These are phyloP conservation scores for Centrocercus urophasianus DNA, from an alignment of 2,113 vertebrate genomes.

Conservation along the genomic window DNA sequence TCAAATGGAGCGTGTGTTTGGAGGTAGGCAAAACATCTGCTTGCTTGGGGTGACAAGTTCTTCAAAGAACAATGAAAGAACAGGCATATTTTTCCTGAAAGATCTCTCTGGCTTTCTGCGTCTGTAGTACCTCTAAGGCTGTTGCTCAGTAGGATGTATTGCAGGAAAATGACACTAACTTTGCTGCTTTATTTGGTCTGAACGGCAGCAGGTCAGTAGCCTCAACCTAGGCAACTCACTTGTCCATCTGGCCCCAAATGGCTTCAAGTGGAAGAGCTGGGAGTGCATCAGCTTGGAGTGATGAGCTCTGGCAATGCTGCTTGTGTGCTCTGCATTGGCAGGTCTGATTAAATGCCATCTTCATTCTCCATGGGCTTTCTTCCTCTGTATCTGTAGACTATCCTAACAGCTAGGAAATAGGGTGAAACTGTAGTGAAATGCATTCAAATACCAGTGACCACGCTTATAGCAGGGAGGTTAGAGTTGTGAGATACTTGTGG, in stretches of 20 bases:
- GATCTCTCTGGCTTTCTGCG: background rate
- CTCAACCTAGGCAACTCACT: background rate
- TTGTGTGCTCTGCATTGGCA: background rate
- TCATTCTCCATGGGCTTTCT: background rate
- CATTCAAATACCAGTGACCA: background rate
- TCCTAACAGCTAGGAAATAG: background rate
- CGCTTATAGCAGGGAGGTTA: background rate
- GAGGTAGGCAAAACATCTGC: background rate
- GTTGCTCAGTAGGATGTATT: background rate
- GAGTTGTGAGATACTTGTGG: background rate
- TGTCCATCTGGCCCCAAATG: background rate
- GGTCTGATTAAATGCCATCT: background rate
- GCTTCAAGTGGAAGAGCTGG: background rate
- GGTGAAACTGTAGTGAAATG: background rate
- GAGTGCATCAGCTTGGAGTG: background rate
- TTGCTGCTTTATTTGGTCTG: background rate
- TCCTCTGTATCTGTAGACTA: background rate
- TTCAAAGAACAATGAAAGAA: background rate
- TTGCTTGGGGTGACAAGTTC: background rate
- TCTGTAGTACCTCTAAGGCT: rapidly evolving
- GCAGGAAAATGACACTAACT: background rate
- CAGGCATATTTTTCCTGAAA: background rate
- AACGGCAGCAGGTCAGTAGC: background rate
- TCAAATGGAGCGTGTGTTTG: background rate
- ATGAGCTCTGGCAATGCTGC: background rate